Conservation (phyloP, 2,113 vertebrate species). For the Phainopepla nitens region DNA sequence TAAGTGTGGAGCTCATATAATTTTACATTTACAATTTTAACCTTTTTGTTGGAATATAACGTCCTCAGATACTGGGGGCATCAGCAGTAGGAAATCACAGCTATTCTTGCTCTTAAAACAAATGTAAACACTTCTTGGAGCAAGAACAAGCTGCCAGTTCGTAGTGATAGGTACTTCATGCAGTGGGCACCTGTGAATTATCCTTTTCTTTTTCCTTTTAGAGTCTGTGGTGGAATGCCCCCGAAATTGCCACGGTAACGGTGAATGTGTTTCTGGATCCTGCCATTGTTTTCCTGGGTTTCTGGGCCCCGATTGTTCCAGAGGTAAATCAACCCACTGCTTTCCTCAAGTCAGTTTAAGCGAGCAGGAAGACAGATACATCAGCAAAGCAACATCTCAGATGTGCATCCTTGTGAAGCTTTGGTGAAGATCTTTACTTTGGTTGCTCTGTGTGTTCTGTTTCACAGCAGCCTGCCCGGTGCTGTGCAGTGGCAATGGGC, state of each 20-base stretch:
- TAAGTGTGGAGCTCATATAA: neutral
- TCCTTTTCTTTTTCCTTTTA: slow-evolving; percentile 61
- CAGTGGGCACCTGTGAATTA: neutral
- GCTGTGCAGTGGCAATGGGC: slow-evolving; percentile 93
- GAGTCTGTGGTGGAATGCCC: slow-evolving; percentile 96
- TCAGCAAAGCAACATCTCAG: neutral
- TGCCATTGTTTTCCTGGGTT: slow-evolving; percentile 98
- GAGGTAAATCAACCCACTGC: slow-evolving; percentile 78
- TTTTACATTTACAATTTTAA: neutral
- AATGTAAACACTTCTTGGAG: neutral
- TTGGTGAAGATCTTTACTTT: neutral
- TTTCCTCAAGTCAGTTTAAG: slow-evolving; percentile 12
- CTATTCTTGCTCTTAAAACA: neutral
- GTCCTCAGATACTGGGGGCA: neutral
- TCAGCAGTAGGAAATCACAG: neutral
- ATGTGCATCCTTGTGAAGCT: neutral
- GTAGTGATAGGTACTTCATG: neutral
- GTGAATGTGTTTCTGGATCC: slow-evolving; percentile 93
- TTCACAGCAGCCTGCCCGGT: slow-evolving; percentile 91
- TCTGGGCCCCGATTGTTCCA: slow-evolving; percentile 93
- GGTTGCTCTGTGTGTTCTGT: slow-evolving; percentile 36
- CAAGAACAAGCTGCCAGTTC: neutral
- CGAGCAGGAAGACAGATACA: neutral
- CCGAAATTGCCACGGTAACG: slow-evolving; percentile 96
- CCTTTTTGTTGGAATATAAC: neutral